A percentile compares a stretch with the other conserved stretches of the same genome.
These are phyloP conservation scores for Elephas maximus DNA, from an alignment of 2,113 vertebrate species.

Conservation along the genomic window DNA sequence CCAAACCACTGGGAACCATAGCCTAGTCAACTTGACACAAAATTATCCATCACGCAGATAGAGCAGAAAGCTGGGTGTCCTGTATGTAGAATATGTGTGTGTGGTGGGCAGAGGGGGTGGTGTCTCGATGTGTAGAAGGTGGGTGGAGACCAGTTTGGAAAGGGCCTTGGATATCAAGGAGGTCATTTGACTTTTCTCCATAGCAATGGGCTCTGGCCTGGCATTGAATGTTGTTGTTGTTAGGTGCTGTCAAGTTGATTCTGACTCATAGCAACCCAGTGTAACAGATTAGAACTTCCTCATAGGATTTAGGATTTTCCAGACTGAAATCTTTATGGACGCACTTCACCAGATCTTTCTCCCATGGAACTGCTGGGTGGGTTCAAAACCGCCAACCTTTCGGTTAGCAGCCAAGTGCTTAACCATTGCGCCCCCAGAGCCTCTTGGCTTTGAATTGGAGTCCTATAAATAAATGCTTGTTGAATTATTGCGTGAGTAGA, in stretches of 20 bases:
- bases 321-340: neutral
- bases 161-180: neutral
- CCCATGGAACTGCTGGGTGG: neutral
- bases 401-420: neutral
- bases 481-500: neutral
- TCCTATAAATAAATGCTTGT: no score
- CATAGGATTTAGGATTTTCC: no score
- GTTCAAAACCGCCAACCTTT: neutral
- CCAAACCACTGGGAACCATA: neutral
- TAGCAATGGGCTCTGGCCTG: neutral
- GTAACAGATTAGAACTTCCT: neutral
- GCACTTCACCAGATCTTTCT: neutral
- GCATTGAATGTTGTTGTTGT: neutral
- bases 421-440: neutral
- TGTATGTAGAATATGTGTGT: neutral
- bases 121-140: neutral
- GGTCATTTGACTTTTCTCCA: neutral
- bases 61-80: neutral
- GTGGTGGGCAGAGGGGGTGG: no score
- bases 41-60: neutral
- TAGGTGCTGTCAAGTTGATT: neutral
- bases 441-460: no score
- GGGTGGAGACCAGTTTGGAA: neutral
- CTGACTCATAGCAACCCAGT: neutral
- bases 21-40: neutral